Evolutionary conservation across 2,888 invertebrate species (phyloP).

Genomic region (Leptopterna dolabrata): DNA sequence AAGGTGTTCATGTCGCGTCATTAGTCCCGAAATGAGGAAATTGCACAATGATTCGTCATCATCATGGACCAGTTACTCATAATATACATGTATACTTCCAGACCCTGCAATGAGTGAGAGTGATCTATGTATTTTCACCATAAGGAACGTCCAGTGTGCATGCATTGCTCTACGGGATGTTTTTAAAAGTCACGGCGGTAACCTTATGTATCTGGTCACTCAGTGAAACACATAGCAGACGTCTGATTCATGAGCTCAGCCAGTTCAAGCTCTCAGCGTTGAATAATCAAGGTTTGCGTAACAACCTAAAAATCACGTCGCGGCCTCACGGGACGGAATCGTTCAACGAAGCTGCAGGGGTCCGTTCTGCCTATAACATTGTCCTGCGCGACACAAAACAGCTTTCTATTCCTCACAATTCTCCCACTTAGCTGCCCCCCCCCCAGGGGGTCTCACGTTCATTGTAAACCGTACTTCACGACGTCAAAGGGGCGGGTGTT

Average conservation of each 20-base stretch:
- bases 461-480: neutral
- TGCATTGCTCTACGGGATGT: too few relatives aligned
- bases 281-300: slow-evolving; percentile 30
- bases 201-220: neutral
- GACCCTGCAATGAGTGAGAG: too few relatives aligned
- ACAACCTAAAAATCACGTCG: slow-evolving; percentile 23
- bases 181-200: neutral
- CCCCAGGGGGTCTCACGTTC: neutral
- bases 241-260: neutral
- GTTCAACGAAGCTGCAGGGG: slow-evolving; percentile 15
- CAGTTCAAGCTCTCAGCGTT: neutral
- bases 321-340: neutral
- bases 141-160: too few relatives aligned
- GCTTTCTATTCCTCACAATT: neutral
- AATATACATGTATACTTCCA: too few relatives aligned
- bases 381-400: slow-evolving; percentile 18
- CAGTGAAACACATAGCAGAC: neutral
- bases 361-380: neutral
- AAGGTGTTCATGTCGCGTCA: too few relatives aligned
- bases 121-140: too few relatives aligned
- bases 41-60: too few relatives aligned
- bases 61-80: too few relatives aligned
- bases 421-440: neutral
- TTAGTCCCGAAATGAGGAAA: too few relatives aligned
- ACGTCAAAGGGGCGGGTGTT: neutral